Evolutionary conservation across 2,888 invertebrate genomes (phyloP).

Genomic region (Callinectes sapidus): DNA sequence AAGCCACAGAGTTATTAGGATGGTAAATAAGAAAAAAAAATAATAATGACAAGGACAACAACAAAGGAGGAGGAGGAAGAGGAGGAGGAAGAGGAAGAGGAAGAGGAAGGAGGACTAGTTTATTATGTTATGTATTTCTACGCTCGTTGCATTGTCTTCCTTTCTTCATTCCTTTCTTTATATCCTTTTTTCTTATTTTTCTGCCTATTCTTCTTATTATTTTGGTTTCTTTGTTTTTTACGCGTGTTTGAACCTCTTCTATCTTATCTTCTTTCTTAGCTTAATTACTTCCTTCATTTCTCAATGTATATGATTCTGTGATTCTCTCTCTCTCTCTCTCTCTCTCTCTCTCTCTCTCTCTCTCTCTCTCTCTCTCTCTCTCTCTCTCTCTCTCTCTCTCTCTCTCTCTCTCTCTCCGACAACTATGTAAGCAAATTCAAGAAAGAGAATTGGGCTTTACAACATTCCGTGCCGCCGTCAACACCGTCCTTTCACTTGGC

Average conservation of each 20-base stretch:
- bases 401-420: background rate
- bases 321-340: too few relatives aligned
- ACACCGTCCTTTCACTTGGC: background rate
- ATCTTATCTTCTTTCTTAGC: too few relatives aligned
- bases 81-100: background rate
- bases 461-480: background rate
- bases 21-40: background rate
- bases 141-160: background rate
- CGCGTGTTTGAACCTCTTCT: background rate
- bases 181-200: too few relatives aligned
- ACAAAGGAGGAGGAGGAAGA: background rate
- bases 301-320: background rate
- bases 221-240: background rate
- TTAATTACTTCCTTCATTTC: too few relatives aligned
- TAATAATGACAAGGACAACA: background rate
- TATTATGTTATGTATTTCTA: background rate
- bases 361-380: background rate
- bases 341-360: background rate
- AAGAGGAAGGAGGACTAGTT: background rate
- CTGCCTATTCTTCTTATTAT: too few relatives aligned
- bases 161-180: too few relatives aligned
- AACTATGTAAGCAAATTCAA: background rate
- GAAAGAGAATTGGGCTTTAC: background rate
- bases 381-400: background rate
- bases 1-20: constrained; percentile 28